A percentile compares a stretch with the other conserved stretches of the same genome.
These are phyloP conservation scores for Crypturellus tataupa DNA, from an alignment of 2,797 vertebrate species.

Conservation along the genomic window DNA sequence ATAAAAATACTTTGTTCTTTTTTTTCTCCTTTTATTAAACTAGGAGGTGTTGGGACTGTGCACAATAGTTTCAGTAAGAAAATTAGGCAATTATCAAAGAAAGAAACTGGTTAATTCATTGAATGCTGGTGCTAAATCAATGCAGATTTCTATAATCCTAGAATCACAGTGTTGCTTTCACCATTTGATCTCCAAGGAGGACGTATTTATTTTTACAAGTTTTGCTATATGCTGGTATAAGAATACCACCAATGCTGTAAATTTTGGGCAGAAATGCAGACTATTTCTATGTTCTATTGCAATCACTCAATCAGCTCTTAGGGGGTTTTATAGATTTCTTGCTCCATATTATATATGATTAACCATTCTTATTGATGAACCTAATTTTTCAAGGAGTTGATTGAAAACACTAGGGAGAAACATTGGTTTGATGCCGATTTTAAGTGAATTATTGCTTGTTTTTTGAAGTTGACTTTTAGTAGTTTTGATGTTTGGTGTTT, in stretches of 20 bases:
- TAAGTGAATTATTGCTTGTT: constrained; percentile 28
- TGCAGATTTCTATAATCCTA: background rate
- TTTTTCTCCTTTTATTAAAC: background rate
- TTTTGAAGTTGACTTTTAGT: constrained; percentile 33
- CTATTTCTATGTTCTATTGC: constrained; percentile 42
- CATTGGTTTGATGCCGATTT: constrained; percentile 44
- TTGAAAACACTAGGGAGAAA: constrained; percentile 18
- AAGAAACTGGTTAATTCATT: background rate
- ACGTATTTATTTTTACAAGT: background rate
- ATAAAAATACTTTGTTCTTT: background rate
- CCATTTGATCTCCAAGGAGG: background rate
- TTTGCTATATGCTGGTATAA: background rate
- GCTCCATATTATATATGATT: constrained; percentile 49
- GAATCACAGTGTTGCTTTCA: background rate
- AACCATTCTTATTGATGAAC: constrained; percentile 46
- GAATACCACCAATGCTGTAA: background rate
- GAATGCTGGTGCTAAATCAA: background rate
- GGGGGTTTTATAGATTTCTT: constrained; percentile 47
- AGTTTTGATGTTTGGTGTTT: constrained; percentile 15
- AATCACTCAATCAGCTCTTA: background rate
- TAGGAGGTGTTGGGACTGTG: background rate
- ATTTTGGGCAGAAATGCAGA: constrained; percentile 5
- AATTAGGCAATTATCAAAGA: background rate
- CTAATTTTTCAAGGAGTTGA: constrained; percentile 43
- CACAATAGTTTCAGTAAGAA: background rate